Conservation (phyloP, 2,888 invertebrate genomes). For the Watsonalla binaria region DNA sequence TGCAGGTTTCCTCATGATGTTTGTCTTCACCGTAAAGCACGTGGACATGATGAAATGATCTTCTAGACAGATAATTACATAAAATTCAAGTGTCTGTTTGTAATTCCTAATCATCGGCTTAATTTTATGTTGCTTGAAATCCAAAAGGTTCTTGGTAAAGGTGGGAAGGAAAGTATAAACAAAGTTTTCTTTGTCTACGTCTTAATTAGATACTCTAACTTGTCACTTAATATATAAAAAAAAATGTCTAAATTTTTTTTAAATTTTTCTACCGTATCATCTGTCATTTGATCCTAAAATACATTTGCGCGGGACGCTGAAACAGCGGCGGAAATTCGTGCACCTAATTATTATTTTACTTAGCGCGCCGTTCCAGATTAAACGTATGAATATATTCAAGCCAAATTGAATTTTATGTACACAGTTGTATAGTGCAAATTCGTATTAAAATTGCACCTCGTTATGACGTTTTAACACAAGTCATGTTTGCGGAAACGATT, state of each 20-base stretch:
- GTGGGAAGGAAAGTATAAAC: slow-evolving; percentile 7
- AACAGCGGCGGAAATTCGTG: slow-evolving; percentile 61
- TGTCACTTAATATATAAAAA: slow-evolving; percentile 13
- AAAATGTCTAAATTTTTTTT: slow-evolving; percentile 30
- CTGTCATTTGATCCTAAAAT: slow-evolving; percentile 44
- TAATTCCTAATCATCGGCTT: no score
- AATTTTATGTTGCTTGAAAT: no score
- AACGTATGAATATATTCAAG: slow-evolving; percentile 14
- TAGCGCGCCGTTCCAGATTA: slow-evolving; percentile 10
- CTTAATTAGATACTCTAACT: not conserved
- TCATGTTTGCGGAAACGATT: slow-evolving; percentile 63
- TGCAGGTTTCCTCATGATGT: no score
- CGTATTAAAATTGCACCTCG: not conserved
- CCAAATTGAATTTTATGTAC: slow-evolving; percentile 7
- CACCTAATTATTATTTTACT: slow-evolving; percentile 50
- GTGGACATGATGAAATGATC: no score
- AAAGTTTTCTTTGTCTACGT: slow-evolving; percentile 15
- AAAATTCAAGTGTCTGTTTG: no score
- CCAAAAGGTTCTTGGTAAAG: no score
- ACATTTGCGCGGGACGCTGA: slow-evolving; percentile 66
- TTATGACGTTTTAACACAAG: slow-evolving; percentile 23
- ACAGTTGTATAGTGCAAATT: slow-evolving; percentile 8
- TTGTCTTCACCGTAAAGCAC: no score
- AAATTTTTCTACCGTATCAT: slow-evolving; percentile 27
- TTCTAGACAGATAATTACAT: no score